phyloP scores from a whole-genome alignment of 2,797 vertebrate species.

The Myotis myotis region DNA sequence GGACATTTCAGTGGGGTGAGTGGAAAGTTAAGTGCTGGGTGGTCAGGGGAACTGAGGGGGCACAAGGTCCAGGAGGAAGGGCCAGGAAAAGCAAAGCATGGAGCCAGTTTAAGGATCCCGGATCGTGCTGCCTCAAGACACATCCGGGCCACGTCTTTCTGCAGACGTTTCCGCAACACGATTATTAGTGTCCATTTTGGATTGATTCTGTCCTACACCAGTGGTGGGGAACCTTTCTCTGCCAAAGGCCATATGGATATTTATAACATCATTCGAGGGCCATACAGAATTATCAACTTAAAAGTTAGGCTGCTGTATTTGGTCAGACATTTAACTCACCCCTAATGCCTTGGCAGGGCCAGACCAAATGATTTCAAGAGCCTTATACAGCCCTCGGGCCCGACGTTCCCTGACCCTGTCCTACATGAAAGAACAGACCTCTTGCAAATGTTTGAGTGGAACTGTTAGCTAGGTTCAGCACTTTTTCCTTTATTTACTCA shows the following conservation, averaged over 20 bases:
- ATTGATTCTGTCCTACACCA: neutral
- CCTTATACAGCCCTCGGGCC: too few relatives aligned
- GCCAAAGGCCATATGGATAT: too few relatives aligned
- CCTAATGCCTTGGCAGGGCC: too few relatives aligned
- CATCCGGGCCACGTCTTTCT: neutral
- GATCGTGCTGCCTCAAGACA: neutral
- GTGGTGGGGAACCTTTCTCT: too few relatives aligned
- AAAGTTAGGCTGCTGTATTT: too few relatives aligned
- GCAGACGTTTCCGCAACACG: neutral
- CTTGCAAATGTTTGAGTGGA: neutral
- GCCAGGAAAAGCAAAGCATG: neutral
- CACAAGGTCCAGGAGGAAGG: neutral
- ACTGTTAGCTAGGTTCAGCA: neutral
- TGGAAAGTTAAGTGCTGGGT: conserved; percentile 1
- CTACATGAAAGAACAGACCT: neutral
- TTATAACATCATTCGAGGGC: too few relatives aligned
- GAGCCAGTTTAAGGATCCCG: neutral
- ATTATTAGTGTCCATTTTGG: neutral
- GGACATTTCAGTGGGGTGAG: conserved; percentile 4
- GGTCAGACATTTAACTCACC: too few relatives aligned
- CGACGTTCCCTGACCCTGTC: too few relatives aligned
- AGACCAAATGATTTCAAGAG: too few relatives aligned
- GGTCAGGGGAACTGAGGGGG: neutral
- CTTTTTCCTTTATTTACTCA: neutral
- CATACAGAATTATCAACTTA: too few relatives aligned